Conservation (phyloP, 1,140 invertebrate genomes). For the Pinna nobilis region DNA sequence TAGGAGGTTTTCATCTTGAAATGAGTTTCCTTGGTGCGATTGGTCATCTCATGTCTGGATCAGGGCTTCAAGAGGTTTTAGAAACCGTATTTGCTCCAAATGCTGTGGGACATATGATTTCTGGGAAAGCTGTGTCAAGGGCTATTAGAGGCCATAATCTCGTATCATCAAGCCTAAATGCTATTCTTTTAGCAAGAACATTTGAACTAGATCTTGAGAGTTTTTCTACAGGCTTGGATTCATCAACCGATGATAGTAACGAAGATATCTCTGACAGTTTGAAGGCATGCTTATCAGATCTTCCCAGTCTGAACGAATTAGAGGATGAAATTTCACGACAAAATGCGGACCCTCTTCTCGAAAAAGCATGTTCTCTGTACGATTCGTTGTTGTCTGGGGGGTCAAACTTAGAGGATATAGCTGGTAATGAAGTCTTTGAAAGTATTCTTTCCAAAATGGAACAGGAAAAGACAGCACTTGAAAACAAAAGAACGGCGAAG, state of each 20-base stretch:
- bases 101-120: conserved; percentile 70
- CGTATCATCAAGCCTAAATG: conserved; percentile 45
- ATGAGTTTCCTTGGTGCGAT: conserved; percentile 52
- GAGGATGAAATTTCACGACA: neutral
- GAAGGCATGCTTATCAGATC: neutral
- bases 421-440: neutral
- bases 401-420: neutral
- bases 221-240: neutral
- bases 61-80: conserved; percentile 49
- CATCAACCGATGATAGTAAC: neutral
- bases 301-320: neutral
- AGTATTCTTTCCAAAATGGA: neutral
- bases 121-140: conserved; percentile 71
- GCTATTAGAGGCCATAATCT: conserved; percentile 72
- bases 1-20: conserved; percentile 54
- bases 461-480: conserved; percentile 14
- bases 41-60: conserved; percentile 41
- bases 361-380: neutral
- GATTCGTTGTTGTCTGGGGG: neutral
- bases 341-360: neutral
- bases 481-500: conserved; percentile 11
- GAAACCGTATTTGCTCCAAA: conserved; percentile 55
- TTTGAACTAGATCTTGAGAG: too few relatives aligned
- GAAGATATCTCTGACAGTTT: neutral
- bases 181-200: conserved; percentile 12